Conservation (phyloP, 2,797 vertebrate species). For the Phaenicophaeus curvirostris region DNA sequence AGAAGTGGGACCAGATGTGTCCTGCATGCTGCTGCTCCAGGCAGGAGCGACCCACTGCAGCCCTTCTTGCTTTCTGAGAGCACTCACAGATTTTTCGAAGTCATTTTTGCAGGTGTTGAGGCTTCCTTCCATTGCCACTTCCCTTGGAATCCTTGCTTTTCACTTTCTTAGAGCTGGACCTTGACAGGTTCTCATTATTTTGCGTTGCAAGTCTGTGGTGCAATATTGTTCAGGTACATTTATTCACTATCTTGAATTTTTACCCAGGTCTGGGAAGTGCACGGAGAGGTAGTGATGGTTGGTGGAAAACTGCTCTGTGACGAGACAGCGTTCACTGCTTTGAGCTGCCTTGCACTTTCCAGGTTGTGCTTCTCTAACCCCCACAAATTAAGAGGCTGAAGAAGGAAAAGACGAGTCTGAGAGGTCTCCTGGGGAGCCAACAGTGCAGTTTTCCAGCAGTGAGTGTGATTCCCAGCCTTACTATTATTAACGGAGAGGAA, state of each 20-base stretch:
- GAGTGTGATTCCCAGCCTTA: accelerated
- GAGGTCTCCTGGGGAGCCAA: not conserved
- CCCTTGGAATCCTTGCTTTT: not conserved
- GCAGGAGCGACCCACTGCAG: not conserved
- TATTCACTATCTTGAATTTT: not conserved
- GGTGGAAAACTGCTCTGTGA: accelerated
- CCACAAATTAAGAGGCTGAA: not conserved
- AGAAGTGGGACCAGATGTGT: not conserved
- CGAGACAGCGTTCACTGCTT: not conserved
- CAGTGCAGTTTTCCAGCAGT: accelerated
- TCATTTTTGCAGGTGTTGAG: not conserved
- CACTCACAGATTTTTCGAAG: not conserved
- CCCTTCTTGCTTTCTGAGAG: not conserved
- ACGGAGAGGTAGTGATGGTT: accelerated
- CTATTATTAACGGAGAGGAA: not conserved
- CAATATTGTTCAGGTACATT: accelerated
- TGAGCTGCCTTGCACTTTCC: not conserved
- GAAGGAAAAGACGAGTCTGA: not conserved
- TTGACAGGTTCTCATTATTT: not conserved
- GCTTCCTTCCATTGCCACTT: not conserved
- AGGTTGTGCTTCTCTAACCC: not conserved
- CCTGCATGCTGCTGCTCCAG: not conserved
- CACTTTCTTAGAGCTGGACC: not conserved
- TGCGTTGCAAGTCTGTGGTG: accelerated
- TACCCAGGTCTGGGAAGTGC: accelerated